Base-by-base conservation (phyloP, 2,797 vertebrate genomes). In the Gadopsis bispinosus region DNA sequence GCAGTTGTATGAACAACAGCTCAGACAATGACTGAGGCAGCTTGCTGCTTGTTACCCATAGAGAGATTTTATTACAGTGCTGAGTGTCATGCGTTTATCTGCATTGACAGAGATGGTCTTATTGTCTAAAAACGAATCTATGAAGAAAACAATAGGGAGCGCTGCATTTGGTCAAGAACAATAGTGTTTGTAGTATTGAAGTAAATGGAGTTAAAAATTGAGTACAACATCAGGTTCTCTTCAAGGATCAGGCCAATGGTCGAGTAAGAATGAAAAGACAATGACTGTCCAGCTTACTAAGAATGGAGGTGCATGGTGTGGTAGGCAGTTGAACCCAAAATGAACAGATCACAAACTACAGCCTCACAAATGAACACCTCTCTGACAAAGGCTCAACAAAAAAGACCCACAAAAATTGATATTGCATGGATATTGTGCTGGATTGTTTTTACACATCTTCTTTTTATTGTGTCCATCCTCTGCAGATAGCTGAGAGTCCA, bases 11-110 rank as follows among this genome's bases (percentile, higher is more conserved):
- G 71, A 75, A 77, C 71, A 77, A 45, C 69, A 55, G 65, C 1
- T 9, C 26, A 72, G 20, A 85, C 79, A 79, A 81, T 69, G 74
- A 82, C 53, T 33, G 76, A 63, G 60, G 59, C 83, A 77, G 73
- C 77, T 84, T 82, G 80, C 85, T 85, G 61, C 74, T 53, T 58
- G 69, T 77, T 79, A 67, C 77, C 67, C 68, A 62, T 73, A 77
- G 59, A 87, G 80, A 83, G 83, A 72, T 87, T 84, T 81, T 69
- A 84, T 90, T 77, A 85, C 80, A 69, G 77, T 82, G 79, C 59
- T 65, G 77, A 77, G 72, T 79, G 85, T 80, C 75, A 33, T 66
- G 55, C 85, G 75, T 87, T 81, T 77, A 85, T 76, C 73, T 84
- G 29, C 69, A 63, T 47, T 11, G 20, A 37, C 67, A 75, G 68